phyloP scores from a whole-genome alignment of 92 coral and sea anemone genomes.

The Muricea muricata region DNA sequence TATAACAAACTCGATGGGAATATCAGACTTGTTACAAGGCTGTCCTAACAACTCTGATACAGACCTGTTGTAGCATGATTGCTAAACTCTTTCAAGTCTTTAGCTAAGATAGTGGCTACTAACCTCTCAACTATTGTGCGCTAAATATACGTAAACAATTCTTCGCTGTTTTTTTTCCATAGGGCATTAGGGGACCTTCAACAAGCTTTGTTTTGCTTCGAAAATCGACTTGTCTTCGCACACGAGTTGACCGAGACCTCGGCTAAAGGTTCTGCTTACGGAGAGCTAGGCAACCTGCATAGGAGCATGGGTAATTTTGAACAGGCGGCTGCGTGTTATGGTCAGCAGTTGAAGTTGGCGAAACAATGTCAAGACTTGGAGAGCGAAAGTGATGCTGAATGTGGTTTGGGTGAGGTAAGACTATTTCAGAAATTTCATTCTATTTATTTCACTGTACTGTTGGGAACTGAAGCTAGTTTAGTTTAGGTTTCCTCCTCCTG shows the following conservation, averaged over 20 bases:
- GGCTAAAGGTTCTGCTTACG: conserved; percentile 90
- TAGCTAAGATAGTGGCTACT: no score
- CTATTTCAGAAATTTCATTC: background rate
- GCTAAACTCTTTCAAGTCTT: no score
- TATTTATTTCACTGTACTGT: background rate
- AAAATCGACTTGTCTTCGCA: conserved; percentile 92
- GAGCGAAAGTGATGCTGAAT: conserved; percentile 84
- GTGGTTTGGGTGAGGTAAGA: conserved; percentile 80
- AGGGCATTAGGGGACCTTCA: conserved; percentile 88
- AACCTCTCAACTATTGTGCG: no score
- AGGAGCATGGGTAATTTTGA: conserved; percentile 92
- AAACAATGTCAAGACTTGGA: conserved; percentile 71
- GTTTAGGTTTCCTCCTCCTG: no score
- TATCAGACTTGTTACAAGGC: no score
- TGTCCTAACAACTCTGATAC: no score
- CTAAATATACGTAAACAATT: background rate
- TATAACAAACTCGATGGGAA: no score
- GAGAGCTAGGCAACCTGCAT: conserved; percentile 95
- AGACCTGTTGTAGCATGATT: no score
- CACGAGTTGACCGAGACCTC: conserved; percentile 89
- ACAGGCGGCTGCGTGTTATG: conserved; percentile 87
- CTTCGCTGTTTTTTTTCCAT: background rate
- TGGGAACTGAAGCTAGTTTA: background rate
- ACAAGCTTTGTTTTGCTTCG: conserved; percentile 96
- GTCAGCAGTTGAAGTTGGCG: conserved; percentile 81